A percentile compares a stretch with the other conserved stretches of the same genome.
These are phyloP conservation scores for Naja naja DNA, from an alignment of 2,113 vertebrate species.

Conservation along the genomic window DNA sequence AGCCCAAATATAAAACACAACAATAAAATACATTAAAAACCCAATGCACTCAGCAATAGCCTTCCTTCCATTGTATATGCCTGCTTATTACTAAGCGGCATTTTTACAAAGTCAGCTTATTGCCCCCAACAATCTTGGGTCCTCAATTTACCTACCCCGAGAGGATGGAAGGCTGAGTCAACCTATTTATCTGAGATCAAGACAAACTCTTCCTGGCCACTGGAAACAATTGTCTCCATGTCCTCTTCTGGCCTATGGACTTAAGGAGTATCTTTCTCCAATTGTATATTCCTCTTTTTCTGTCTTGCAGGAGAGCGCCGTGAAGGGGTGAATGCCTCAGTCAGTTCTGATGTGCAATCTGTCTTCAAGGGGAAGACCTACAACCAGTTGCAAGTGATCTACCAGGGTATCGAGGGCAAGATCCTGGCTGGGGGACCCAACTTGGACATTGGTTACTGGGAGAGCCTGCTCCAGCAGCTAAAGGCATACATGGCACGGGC, in stretches of 20 bases:
- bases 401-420: constrained; percentile 91
- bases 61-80: no score
- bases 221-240: neutral
- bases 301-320: constrained; percentile 83
- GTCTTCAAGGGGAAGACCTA: constrained; percentile 98
- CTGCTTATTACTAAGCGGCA: no score
- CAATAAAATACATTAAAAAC: no score
- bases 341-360: constrained; percentile 88
- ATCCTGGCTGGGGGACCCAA: constrained; percentile 90
- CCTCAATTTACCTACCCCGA: no score
- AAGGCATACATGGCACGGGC: constrained; percentile 94
- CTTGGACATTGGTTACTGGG: constrained; percentile 97
- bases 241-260: neutral
- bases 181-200: neutral
- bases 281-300: neutral
- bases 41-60: no score
- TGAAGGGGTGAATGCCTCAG: constrained; percentile 93
- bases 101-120: no score
- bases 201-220: neutral
- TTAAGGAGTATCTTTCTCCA: neutral
- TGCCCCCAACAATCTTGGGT: no score
- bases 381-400: constrained; percentile 91
- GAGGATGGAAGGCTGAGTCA: no score
- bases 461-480: constrained; percentile 93
- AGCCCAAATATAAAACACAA: no score